These are phyloP conservation scores for Xanthorhoe designata DNA, from an alignment of 2,888 invertebrate genomes.

Conservation along the genomic window DNA sequence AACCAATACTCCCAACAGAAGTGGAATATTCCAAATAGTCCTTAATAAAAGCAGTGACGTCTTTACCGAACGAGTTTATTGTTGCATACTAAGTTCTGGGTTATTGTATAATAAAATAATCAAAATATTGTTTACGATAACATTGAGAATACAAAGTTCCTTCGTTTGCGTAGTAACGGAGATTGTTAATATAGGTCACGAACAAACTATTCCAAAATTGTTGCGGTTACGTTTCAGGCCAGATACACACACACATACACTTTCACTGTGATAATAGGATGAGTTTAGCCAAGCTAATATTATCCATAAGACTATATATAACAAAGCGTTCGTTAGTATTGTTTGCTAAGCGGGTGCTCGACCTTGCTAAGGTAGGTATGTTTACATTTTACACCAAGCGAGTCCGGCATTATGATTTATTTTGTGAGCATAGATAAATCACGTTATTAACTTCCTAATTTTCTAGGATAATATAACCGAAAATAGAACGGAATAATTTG, in stretches of 20 bases:
- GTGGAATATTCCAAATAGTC: constrained; percentile 17
- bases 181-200: not conserved
- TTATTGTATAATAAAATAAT: constrained; percentile 12
- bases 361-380: constrained; percentile 49
- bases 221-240: not conserved
- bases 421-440: constrained; percentile 51
- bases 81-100: constrained; percentile 16
- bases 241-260: not conserved
- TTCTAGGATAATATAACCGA: constrained; percentile 8
- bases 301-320: constrained; percentile 31
- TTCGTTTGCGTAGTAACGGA: not conserved
- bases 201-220: not conserved
- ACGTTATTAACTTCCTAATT: constrained; percentile 48
- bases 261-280: constrained; percentile 2
- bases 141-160: not conserved
- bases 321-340: constrained; percentile 47
- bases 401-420: constrained; percentile 59
- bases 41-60: constrained; percentile 27
- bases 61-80: constrained; percentile 20
- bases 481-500: not conserved
- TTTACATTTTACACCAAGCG: constrained; percentile 49
- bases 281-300: constrained; percentile 24
- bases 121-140: not conserved
- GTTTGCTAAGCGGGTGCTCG: constrained; percentile 47
- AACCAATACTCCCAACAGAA: not conserved